Conservation (phyloP, 2,797 vertebrate genomes). For the Chrysocyon brachyurus region DNA sequence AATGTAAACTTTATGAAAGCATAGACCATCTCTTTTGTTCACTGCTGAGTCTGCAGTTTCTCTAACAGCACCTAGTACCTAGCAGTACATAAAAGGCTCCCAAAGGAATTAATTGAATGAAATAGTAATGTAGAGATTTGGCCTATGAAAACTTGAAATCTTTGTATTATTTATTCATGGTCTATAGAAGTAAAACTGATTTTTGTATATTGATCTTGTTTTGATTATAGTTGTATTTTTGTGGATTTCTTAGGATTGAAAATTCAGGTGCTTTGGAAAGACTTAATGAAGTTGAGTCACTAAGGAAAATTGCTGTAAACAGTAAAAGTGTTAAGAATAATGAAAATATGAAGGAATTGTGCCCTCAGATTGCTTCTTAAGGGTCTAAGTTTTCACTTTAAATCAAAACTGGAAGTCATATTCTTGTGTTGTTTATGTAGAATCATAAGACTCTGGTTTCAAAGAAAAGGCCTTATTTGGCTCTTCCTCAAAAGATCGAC, state of each 20-base stretch:
- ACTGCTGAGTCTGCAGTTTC: neutral
- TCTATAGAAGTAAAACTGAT: slow-evolving; percentile 4
- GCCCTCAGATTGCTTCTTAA: slow-evolving; percentile 32
- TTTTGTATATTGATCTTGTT: slow-evolving; percentile 25
- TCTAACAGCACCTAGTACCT: neutral
- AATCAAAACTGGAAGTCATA: slow-evolving; percentile 12
- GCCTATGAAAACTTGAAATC: slow-evolving; percentile 44
- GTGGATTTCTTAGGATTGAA: neutral
- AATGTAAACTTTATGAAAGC: slow-evolving; percentile 45
- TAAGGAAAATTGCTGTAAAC: neutral
- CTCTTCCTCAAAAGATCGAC: neutral
- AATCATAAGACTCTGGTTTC: neutral
- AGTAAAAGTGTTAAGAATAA: slow-evolving; percentile 36
- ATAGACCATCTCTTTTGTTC: slow-evolving; percentile 16
- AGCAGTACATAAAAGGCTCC: neutral
- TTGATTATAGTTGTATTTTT: slow-evolving; percentile 20
- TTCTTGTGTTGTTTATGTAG: neutral
- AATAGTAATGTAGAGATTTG: slow-evolving; percentile 14
- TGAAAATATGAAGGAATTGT: neutral
- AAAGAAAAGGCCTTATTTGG: slow-evolving; percentile 37
- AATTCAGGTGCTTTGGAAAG: slow-evolving; percentile 57
- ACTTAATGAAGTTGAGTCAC: slow-evolving; percentile 38
- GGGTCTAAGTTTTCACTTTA: slow-evolving; percentile 43
- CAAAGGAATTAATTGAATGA: slow-evolving; percentile 2
- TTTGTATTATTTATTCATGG: slow-evolving; percentile 8